phyloP scores from a whole-genome alignment of 2,888 invertebrate species.

The Myathropa florea region DNA sequence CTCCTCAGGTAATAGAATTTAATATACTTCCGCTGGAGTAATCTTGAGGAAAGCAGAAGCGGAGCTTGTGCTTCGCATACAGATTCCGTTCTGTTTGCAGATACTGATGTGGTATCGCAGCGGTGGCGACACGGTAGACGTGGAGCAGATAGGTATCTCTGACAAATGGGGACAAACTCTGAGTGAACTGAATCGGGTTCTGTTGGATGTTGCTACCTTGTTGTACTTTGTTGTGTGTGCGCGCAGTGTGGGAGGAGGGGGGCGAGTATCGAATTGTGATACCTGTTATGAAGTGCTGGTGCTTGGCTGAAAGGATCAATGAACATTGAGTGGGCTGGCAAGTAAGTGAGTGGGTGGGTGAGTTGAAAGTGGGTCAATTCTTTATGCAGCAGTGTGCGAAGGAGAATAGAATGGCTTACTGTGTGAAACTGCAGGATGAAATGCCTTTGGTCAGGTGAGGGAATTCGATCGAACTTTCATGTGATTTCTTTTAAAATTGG shows the following conservation, averaged over 20 bases:
- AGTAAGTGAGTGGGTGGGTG: neutral
- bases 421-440: neutral
- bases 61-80: conserved; percentile 61
- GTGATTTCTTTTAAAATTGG: neutral
- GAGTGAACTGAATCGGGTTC: neutral
- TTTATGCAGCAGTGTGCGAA: neutral
- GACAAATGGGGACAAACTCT: conserved; percentile 39
- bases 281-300: neutral
- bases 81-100: conserved; percentile 48
- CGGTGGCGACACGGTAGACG: neutral
- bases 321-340: neutral
- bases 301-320: neutral
- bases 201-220: neutral
- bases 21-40: conserved; percentile 69
- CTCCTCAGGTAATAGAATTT: conserved; percentile 69
- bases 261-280: neutral
- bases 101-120: conserved; percentile 31
- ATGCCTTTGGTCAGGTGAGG: neutral
- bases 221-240: neutral
- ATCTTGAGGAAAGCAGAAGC: conserved; percentile 56
- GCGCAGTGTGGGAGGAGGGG: neutral
- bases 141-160: conserved; percentile 30
- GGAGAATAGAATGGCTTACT: too few species aligned
- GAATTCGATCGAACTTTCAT: neutral
- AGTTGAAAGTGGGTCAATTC: neutral